These are phyloP conservation scores for Clunio marinus DNA, from an alignment of 2,888 invertebrate genomes.

Conservation along the genomic window DNA sequence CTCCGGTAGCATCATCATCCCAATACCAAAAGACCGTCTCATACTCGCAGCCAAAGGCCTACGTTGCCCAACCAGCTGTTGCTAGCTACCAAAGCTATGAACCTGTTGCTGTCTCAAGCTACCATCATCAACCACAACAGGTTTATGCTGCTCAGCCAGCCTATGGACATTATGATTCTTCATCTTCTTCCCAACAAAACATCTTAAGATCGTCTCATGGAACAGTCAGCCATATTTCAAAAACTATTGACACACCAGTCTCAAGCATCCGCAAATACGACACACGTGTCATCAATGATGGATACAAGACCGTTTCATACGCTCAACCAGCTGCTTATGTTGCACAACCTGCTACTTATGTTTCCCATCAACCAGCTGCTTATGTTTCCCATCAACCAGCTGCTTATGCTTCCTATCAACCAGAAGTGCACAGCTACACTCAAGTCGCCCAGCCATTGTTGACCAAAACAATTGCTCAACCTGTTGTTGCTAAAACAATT, in stretches of 20 bases:
- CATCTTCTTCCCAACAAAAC: constrained; percentile 37
- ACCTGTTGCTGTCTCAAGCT: not conserved
- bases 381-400: not conserved
- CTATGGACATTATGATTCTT: constrained; percentile 12
- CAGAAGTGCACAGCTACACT: not conserved
- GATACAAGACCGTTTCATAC: constrained; percentile 21
- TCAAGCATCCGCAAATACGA: constrained; percentile 40
- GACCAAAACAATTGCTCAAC: not conserved
- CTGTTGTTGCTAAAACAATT: constrained; percentile 7
- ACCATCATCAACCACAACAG: constrained; percentile 23
- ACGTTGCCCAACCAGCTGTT: constrained; percentile 14
- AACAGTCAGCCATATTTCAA: constrained; percentile 40
- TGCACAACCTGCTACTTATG: not conserved
- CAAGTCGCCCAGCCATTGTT: not conserved
- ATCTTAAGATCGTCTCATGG: constrained; percentile 34
- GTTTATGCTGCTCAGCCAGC: not conserved
- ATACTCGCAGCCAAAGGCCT: constrained; percentile 27
- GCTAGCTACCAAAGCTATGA: constrained; percentile 4
- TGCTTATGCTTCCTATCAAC: not conserved
- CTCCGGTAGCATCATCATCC: constrained; percentile 15
- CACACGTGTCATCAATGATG: constrained; percentile 34
- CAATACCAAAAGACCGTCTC: constrained; percentile 17
- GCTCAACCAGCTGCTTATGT: constrained; percentile 24
- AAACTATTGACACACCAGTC: constrained; percentile 39
- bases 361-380: not conserved